Evolutionary conservation across 2,113 vertebrate genomes (phyloP), one percentile per base, ranked within the genome.

Genomic region (Phaetusa simplex): DNA sequence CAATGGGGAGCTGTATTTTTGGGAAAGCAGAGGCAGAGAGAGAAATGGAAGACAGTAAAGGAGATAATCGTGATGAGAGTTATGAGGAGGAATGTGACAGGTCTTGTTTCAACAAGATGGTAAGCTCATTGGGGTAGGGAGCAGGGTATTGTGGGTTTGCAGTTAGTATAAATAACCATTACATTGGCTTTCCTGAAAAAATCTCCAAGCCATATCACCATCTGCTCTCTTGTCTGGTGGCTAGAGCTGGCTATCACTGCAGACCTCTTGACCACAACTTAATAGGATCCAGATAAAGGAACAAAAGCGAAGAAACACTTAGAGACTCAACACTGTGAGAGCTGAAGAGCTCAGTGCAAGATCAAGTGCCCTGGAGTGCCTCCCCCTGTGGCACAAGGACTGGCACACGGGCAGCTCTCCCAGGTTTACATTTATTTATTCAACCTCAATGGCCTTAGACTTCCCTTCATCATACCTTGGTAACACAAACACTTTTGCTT

Each of bases 11-110:
- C 50, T 80, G 53, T 92, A 70, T 82, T 94, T 94, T 91, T 11
- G 58, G 78, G 82, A 94, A 93, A 82, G 92, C 82, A 96, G 66
- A 95, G 82, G 82, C 85, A 90, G 92, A 78, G 58, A 81, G 30
- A 76, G n/a, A 23, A 71, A 12, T 43, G 27, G 56, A 71, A 82
- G 34, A 79, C 5, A 43, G 24, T 53, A 83, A 30, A 27, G 38
- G 32, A 95, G 61, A 38, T 66, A 81, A 92, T 80, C 2, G 0
- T 61, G 34, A 76, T 91, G 49, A 79, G 21, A 80, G 21, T 58
- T 82, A 16, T 8, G 66, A 90, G 90, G 30, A 85, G 13, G 26
- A 79, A 71, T 67, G 52, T 91, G 84, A 45, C 49, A 93, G 49
- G 3, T 84, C 71, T 82, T 87, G 49, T 79, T 66, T 92, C 61